phyloP scores from a whole-genome alignment of 2,888 invertebrate species.

The Blastobasis adustella region DNA sequence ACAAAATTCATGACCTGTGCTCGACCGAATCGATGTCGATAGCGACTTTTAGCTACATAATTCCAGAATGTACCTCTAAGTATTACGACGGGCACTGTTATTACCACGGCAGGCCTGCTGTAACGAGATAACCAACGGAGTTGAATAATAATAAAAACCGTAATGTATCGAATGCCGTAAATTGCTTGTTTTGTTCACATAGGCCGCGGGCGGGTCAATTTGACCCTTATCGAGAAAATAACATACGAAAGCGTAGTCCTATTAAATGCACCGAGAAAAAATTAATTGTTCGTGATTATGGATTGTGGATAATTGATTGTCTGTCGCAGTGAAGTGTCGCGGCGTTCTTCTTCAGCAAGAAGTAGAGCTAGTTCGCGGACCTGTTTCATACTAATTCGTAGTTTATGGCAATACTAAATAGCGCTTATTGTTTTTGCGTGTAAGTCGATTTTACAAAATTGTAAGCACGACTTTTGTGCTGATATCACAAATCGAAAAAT shows the following conservation, averaged over 20 bases:
- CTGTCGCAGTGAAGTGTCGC: constrained; percentile 43
- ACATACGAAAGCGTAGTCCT: constrained; percentile 58
- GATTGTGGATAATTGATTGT: constrained; percentile 63
- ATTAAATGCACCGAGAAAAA: constrained; percentile 56
- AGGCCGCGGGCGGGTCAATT: constrained; percentile 61
- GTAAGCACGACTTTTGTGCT: too few species aligned
- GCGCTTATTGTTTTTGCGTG: too few species aligned
- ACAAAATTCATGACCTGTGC: too few species aligned
- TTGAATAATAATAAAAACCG: constrained; percentile 52
- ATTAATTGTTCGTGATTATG: constrained; percentile 66
- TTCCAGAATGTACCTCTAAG: constrained; percentile 15
- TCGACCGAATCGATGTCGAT: constrained; percentile 7
- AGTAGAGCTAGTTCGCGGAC: background rate
- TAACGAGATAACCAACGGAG: constrained; percentile 46
- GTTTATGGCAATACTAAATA: too few species aligned
- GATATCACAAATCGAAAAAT: too few species aligned
- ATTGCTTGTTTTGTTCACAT: constrained; percentile 59
- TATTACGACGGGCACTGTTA: constrained; percentile 26
- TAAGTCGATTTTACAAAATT: too few species aligned
- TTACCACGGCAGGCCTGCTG: constrained; percentile 34
- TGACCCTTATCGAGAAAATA: constrained; percentile 68
- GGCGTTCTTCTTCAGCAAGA: constrained; percentile 18
- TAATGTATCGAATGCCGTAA: constrained; percentile 53
- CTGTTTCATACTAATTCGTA: background rate
- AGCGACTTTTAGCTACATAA: constrained; percentile 11